Conservation (phyloP, 2,888 invertebrate genomes). For the Teleiodes luculella region DNA sequence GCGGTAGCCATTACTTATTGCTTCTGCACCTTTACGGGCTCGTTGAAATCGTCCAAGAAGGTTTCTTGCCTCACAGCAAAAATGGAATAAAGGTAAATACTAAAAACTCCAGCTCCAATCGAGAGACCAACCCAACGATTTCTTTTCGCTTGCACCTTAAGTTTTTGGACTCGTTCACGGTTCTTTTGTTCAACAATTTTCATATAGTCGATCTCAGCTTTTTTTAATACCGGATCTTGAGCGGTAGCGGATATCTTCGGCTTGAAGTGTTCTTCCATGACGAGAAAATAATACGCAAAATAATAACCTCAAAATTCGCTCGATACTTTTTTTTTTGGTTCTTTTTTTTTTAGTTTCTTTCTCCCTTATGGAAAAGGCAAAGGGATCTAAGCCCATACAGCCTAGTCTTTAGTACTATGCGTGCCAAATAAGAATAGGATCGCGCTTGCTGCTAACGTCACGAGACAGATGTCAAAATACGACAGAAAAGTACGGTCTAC, state of each 20-base stretch:
- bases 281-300: conserved; percentile 48
- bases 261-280: conserved; percentile 67
- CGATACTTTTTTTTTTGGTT: no score
- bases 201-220: conserved; percentile 87
- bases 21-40: conserved; percentile 82
- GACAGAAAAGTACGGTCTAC: no score
- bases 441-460: no score
- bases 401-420: no score
- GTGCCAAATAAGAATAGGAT: no score
- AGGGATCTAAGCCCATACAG: no score
- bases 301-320: conserved; percentile 48
- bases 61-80: conserved; percentile 93
- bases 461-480: no score
- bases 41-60: conserved; percentile 95
- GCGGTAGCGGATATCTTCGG: conserved; percentile 53
- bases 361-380: no score
- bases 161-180: conserved; percentile 82
- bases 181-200: conserved; percentile 88
- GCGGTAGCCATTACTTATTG: conserved; percentile 67
- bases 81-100: conserved; percentile 92
- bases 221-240: conserved; percentile 68
- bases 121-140: conserved; percentile 84
- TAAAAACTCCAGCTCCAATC: conserved; percentile 82
- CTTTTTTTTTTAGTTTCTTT: no score
- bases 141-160: conserved; percentile 80